Evolutionary conservation across 2,113 vertebrate genomes (phyloP).

Genomic region (Oenanthe melanoleuca): DNA sequence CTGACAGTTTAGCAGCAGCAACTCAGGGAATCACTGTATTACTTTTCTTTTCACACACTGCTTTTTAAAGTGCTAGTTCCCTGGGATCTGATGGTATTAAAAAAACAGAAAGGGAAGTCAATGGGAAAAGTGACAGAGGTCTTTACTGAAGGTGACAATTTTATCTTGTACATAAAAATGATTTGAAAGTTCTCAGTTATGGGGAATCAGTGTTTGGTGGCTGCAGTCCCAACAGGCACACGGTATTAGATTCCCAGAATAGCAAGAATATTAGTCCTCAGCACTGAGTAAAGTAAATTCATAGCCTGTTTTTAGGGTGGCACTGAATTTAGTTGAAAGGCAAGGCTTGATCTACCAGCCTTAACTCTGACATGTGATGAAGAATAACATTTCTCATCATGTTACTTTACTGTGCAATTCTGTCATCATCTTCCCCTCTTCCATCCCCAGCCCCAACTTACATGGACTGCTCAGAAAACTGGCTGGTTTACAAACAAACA

Average conservation of each 20-base stretch:
- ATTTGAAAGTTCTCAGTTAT: background rate
- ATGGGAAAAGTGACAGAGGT: background rate
- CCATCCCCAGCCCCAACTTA: background rate
- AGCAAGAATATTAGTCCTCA: background rate
- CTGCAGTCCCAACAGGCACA: background rate
- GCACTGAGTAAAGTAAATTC: background rate
- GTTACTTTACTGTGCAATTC: background rate
- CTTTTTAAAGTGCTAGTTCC: background rate
- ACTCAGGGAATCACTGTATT: background rate
- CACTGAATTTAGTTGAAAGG: background rate
- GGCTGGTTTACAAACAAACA: background rate
- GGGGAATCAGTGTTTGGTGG: background rate
- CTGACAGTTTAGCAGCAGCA: background rate
- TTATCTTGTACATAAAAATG: background rate
- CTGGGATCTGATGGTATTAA: background rate
- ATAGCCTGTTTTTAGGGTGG: background rate
- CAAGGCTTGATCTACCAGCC: background rate
- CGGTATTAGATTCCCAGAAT: background rate
- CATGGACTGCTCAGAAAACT: background rate
- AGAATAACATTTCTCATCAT: background rate
- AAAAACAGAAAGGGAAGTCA: background rate
- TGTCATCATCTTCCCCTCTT: background rate
- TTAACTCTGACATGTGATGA: background rate
- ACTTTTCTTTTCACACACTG: background rate
- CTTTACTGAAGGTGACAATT: background rate